Evolutionary conservation across 2,797 vertebrate species (phyloP), one percentile per base, ranked within the genome.

Genomic region (Micropoecilia bifurca): DNA sequence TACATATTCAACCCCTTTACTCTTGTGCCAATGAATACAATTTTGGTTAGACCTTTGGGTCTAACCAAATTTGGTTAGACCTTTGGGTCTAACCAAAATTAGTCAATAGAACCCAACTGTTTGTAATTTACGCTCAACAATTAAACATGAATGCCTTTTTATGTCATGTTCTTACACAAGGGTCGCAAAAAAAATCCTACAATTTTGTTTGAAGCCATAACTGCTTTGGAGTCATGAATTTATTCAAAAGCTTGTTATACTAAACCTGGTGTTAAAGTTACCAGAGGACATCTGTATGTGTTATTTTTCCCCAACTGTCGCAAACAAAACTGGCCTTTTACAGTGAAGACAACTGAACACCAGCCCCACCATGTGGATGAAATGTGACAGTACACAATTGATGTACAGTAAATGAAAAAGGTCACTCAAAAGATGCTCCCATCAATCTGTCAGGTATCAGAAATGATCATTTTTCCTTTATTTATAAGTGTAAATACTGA

Each of bases 351-450:
- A 41, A 43, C 66, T 28, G 43, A 48, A 14, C 3, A 74, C 25
- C 47, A 50, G 1, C 13, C 9, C 89, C 88, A 80, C 74, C 88
- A 87, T 63, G 57, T 89, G 90, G 87, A 69, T 1, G 9, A 0
- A 0, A 73, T 46, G 14, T 18, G 3, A 39, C 47, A 75, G n/a
- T 73, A 6, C 68, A 69, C 25, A 41, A 30, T 5, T 53, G 1
- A 57, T 74, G 3, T 28, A 36, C 36, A 36, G 2, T 2, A 6
- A 16, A 43, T 25, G 9, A 12, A 1, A 10, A 72, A 18, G 33
- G 18, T 7, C 20, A 22, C 8, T 20, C 16, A 9, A 66, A 36
- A 66, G 33, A 39, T 41, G 8, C 63, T 16, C 10, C 57, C 4
- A 57, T 10, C 55, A 59, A 33, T 33, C 4, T 30, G 13, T 13